Evolutionary conservation across 2,113 vertebrate genomes (phyloP), one percentile per base, ranked within the genome.

Genomic region (Pyxicephalus adspersus): DNA sequence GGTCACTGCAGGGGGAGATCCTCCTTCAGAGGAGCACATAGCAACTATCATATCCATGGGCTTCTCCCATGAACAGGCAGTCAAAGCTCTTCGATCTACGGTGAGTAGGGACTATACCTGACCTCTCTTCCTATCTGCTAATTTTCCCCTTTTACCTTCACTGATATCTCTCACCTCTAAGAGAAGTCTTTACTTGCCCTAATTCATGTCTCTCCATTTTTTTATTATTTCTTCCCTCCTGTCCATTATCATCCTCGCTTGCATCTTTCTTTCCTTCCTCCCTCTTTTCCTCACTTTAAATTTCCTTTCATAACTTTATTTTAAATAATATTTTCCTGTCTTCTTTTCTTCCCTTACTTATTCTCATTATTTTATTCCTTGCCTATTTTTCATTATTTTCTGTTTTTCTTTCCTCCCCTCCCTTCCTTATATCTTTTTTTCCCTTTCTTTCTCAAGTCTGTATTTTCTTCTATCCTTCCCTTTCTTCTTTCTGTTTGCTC

Each of bases 31-130:
- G 88, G 97, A 99, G 84, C 96, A 97, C 3, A 91, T 99, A 86
- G 94, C 95, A 58, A 99, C 97, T 81, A 99, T 99, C 0, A 95
- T 99, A 66, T 98, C 97, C 79, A 99, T 99, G 98, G 98, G 98
- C 84, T 99, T 99, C 90, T 98, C 96, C 64, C 91, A 96, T 84
- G 98, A 99, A 86, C 98, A 99, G 87, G 98, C 98, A 34, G 93
- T 96, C 84, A 96, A 95, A 88, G 98, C 98, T 0, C 95, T 99
- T 3, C 91, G 95, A 86, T 96, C 98, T 84, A 99, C 97, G 89
- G 98, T 99, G 82, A 89, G 92, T 77, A 6, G 66, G 15, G 1
- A 1, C 60, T n/a, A 63, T 28, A 28, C 17, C 15, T 16, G 0
- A 0, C 7, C 58, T 61, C 58, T 25, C 58, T 19, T 1, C 28